Percentiles rank a stretch among this genome's conserved stretches.
phyloP scores from a whole-genome alignment of 1,140 invertebrate genomes.

The Ips typographus region DNA sequence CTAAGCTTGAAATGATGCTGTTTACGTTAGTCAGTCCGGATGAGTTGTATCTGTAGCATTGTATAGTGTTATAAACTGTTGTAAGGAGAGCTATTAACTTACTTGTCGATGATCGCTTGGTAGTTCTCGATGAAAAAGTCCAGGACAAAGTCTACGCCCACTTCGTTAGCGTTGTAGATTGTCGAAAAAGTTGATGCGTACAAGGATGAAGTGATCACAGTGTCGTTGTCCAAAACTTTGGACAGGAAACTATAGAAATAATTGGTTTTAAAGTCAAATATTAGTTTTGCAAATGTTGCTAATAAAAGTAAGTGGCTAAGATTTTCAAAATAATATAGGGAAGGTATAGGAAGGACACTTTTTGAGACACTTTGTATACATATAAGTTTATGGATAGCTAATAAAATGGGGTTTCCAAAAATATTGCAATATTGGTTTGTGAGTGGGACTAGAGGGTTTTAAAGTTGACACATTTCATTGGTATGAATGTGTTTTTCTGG shows the following conservation, averaged over 20 bases:
- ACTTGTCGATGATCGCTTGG: slow-evolving; percentile 16
- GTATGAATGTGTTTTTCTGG: too few relatives aligned
- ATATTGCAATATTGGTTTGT: too few relatives aligned
- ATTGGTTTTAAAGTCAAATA: not conserved
- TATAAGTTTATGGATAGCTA: too few relatives aligned
- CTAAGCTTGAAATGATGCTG: not conserved
- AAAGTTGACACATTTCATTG: too few relatives aligned
- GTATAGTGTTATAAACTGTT: too few relatives aligned
- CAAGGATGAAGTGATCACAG: slow-evolving; percentile 42
- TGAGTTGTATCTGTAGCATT: not conserved
- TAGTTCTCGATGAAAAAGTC: slow-evolving; percentile 51
- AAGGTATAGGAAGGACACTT: too few relatives aligned
- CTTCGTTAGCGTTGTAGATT: slow-evolving; percentile 50
- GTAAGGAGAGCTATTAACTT: not conserved
- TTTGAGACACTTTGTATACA: too few relatives aligned
- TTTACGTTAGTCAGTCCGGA: not conserved
- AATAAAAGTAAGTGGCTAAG: too few relatives aligned
- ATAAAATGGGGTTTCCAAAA: too few relatives aligned
- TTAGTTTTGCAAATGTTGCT: not conserved
- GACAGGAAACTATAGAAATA: slow-evolving; percentile 19
- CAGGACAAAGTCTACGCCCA: slow-evolving; percentile 53
- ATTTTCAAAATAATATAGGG: too few relatives aligned
- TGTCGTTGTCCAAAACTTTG: slow-evolving; percentile 6
- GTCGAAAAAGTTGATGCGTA: slow-evolving; percentile 50
- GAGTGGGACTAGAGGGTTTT: too few relatives aligned